Conservation (phyloP, 2,888 invertebrate genomes). For the Tribolium freemani region DNA sequence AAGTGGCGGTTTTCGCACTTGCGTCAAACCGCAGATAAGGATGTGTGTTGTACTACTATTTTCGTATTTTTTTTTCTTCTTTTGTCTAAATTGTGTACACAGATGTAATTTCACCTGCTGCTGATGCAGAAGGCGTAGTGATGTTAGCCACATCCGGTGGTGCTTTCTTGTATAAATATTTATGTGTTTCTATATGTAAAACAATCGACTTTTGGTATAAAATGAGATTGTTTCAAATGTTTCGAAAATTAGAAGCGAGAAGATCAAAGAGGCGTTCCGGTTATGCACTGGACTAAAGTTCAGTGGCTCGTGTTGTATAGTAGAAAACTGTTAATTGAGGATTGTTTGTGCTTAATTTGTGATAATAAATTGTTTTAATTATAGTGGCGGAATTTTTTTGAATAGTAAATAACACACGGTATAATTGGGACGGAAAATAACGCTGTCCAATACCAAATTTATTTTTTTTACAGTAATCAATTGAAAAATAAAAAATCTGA, state of each 20-base stretch:
- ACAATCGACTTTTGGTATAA: background rate
- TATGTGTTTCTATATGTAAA: background rate
- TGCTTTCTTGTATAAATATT: conserved; percentile 14
- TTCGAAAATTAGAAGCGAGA: background rate
- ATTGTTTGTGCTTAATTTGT: background rate
- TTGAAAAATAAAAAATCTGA: too few species aligned
- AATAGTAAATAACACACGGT: background rate
- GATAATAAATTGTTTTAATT: background rate
- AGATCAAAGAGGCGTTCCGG: background rate
- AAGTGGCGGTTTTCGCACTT: conserved; percentile 7
- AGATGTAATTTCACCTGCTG: conserved; percentile 23
- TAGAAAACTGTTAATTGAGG: background rate
- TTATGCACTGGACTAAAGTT: background rate
- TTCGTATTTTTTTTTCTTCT: background rate
- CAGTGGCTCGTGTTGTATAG: background rate
- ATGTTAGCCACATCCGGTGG: conserved; percentile 24
- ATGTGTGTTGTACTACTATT: background rate
- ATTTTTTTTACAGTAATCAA: too few species aligned
- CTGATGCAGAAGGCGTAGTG: background rate
- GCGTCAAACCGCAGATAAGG: background rate
- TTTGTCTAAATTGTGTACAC: background rate
- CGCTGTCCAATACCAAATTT: too few species aligned
- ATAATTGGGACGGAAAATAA: background rate
- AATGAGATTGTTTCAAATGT: background rate
- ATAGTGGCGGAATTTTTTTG: background rate